Evolutionary conservation across 2,113 vertebrate species (phyloP).

Genomic region (Xiphorhynchus elegans): DNA sequence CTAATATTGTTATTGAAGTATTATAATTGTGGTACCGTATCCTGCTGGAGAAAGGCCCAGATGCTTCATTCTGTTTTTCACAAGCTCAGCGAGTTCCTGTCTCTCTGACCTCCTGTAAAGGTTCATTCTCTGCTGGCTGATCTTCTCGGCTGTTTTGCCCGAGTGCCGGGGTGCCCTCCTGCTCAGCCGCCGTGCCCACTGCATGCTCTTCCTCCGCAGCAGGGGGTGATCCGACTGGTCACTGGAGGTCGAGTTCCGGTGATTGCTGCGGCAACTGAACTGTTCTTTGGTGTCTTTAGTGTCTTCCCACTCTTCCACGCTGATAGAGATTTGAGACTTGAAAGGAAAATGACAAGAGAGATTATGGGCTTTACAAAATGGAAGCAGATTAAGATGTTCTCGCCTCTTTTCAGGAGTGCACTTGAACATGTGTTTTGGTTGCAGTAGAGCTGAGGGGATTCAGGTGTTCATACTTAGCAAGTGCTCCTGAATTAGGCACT

Average conservation of each 20-base stretch:
- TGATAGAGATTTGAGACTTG: slow-evolving; percentile 90
- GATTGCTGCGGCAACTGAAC: slow-evolving; percentile 69
- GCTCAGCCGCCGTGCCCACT: slow-evolving; percentile 91
- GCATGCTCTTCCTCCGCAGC: slow-evolving; percentile 90
- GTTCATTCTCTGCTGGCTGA: slow-evolving; percentile 86
- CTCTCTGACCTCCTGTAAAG: slow-evolving; percentile 89
- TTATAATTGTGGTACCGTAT: slow-evolving; percentile 78
- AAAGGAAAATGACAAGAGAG: not conserved
- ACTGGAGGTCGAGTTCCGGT: slow-evolving; percentile 81
- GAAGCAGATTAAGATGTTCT: not conserved
- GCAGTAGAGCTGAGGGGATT: not conserved
- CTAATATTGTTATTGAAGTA: not conserved
- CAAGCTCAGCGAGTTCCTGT: slow-evolving; percentile 91
- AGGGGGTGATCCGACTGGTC: slow-evolving; percentile 86
- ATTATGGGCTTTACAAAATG: not conserved
- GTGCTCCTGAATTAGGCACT: not conserved
- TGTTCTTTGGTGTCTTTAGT: slow-evolving; percentile 85
- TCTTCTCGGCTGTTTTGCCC: slow-evolving; percentile 81
- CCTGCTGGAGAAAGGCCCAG: slow-evolving; percentile 89
- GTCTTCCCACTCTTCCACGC: slow-evolving; percentile 88
- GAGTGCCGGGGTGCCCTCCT: slow-evolving; percentile 82
- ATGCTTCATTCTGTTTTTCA: slow-evolving; percentile 94
- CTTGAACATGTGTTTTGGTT: not conserved
- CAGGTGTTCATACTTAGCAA: not conserved
- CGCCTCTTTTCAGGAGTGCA: not conserved